Base-by-base conservation (phyloP, 2,888 invertebrate genomes). In the Mimachlamys varia region DNA sequence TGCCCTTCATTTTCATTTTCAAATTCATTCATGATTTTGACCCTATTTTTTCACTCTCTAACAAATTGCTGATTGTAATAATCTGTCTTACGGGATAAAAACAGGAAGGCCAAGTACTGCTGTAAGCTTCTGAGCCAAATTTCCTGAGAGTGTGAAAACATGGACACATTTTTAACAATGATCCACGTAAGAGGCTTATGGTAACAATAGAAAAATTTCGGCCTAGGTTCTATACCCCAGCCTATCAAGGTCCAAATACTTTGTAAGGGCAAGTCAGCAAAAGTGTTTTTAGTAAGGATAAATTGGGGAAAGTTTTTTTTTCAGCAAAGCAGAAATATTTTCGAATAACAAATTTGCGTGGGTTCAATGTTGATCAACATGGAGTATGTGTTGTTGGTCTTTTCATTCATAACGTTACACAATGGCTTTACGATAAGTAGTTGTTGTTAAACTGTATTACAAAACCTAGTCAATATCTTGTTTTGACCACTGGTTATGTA, bases 21-120 rank as follows among this genome's bases (percentile, higher is more conserved):
- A 27, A 76, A 1, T 76, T 27, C 33, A 33, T 33, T 33, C 76
- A 27, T 15, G 76, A 33, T 19, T 76, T 76, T 76, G 27, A 76
- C 62, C 62, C 62, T n/a, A 62, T 62, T 62, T 62, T 62, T 62
- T 62, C 10, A n/a, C 62, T 44, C 44, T 3, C 33, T 76, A 33
- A 76, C 76, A 76, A 76, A 76, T 76, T 33, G 76, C 76, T 76
- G 33, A 76, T 76, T 33, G 76, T 76, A 76, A 76, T 76, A 33
- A 76, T 76, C 76, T 7, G 33, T 76, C 33, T 76, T 76, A 76
- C 12, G 12, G 76, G 7, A 33, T 76, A 76, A 10, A 76, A 33
- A 7, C 0, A 76, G 33, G 33, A 76, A 76, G 76, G 76, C 76
- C 76, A 76, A 76, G 7, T 76, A 76, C 27, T 76, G 76, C 33